phyloP scores from a whole-genome alignment of 2,797 vertebrate genomes.

The Danio albolineatus region DNA sequence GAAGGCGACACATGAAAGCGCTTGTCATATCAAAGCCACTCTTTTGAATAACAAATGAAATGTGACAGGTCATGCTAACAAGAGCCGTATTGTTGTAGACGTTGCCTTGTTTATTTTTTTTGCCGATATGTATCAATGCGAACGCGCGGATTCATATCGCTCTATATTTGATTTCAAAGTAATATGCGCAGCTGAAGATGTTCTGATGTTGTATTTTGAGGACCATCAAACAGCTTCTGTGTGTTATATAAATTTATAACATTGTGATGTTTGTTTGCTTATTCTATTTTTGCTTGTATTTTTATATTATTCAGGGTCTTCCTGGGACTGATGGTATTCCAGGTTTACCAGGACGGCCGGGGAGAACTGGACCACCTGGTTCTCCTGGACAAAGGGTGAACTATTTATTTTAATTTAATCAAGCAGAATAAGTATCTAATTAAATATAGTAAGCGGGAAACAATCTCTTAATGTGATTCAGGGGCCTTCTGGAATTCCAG shows the following conservation, averaged over 20 bases:
- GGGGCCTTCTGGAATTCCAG: slow-evolving; percentile 82
- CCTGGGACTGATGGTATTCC: slow-evolving; percentile 88
- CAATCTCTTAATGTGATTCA: slow-evolving; percentile 62
- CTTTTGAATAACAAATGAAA: slow-evolving; percentile 33
- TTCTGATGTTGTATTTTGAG: slow-evolving; percentile 22
- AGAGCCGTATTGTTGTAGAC: slow-evolving; percentile 24
- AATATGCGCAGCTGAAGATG: slow-evolving; percentile 13
- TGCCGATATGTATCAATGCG: slow-evolving; percentile 9
- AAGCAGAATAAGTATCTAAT: neutral
- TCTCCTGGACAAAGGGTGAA: slow-evolving; percentile 84
- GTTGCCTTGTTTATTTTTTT: slow-evolving; percentile 39
- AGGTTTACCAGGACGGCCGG: slow-evolving; percentile 88
- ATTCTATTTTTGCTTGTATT: slow-evolving; percentile 17
- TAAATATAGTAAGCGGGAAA: neutral
- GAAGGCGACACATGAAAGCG: slow-evolving; percentile 42
- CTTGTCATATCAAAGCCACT: slow-evolving; percentile 51
- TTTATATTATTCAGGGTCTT: slow-evolving; percentile 77
- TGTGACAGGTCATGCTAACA: slow-evolving; percentile 42
- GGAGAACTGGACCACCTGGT: slow-evolving; percentile 85
- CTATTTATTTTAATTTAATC: slow-evolving; percentile 18
- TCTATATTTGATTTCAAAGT: slow-evolving; percentile 29
- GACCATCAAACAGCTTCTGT: slow-evolving; percentile 16
- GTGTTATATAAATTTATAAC: neutral
- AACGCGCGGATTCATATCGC: neutral
- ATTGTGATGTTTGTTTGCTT: too few species aligned